Percentiles rank a stretch among this genome's conserved stretches.
These are phyloP conservation scores for Progne subis DNA, from an alignment of 2,113 vertebrate genomes.

Conservation along the genomic window DNA sequence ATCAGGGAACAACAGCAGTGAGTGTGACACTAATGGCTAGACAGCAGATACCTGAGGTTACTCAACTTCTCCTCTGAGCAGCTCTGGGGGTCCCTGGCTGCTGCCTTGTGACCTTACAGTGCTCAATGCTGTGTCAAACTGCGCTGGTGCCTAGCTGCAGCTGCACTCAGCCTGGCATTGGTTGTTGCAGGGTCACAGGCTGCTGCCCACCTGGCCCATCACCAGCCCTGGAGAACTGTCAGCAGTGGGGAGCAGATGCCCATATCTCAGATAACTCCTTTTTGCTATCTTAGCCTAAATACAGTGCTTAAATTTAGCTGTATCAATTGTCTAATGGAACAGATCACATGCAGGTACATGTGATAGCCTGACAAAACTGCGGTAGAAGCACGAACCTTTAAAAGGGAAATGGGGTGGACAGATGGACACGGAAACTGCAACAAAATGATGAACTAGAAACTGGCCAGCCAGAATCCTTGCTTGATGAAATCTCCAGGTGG, in stretches of 20 bases:
- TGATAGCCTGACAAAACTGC: background rate
- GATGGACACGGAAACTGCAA: background rate
- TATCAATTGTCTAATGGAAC: background rate
- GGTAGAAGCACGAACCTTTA: background rate
- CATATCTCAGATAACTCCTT: background rate
- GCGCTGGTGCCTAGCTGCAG: fast-evolving
- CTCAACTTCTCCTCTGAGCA: background rate
- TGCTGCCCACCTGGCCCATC: background rate
- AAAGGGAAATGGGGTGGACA: background rate
- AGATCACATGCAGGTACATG: fast-evolving
- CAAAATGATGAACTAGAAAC: background rate
- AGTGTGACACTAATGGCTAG: background rate
- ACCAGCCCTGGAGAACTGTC: background rate
- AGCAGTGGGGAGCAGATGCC: background rate
- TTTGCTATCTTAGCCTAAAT: background rate
- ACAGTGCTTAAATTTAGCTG: background rate
- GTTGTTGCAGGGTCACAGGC: background rate
- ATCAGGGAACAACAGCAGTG: background rate
- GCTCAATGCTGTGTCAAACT: background rate
- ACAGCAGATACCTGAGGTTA: background rate
- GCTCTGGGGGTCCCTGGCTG: background rate
- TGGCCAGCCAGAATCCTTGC: background rate
- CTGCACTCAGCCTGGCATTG: fast-evolving
- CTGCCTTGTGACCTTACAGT: background rate
- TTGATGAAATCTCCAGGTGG: background rate